Percentiles rank a stretch among this genome's conserved stretches.
phyloP scores from a whole-genome alignment of 2,888 invertebrate species.

The Rhyacophila evoluta region DNA sequence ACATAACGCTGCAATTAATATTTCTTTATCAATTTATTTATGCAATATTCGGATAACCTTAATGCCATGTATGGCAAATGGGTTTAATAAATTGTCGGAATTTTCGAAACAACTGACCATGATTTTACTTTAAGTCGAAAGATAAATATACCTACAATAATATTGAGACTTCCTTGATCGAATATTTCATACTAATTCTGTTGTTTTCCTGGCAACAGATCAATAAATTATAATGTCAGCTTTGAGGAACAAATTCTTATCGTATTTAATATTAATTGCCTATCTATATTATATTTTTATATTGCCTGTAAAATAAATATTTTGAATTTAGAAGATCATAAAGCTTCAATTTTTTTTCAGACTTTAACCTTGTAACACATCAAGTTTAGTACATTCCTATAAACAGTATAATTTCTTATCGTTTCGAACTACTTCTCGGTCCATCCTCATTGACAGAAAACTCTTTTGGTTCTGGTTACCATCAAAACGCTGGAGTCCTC shows the following conservation, averaged over 20 bases:
- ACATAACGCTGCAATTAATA: not conserved
- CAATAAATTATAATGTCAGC: not conserved
- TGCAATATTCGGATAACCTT: not conserved
- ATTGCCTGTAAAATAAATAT: too few species aligned
- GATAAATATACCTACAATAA: not conserved
- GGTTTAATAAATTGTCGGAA: not conserved
- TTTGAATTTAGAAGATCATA: too few species aligned
- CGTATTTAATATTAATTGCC: not conserved
- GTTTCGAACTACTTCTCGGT: too few species aligned
- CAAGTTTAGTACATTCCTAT: too few species aligned
- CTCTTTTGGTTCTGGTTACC: too few species aligned
- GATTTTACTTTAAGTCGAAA: not conserved
- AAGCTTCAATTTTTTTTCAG: too few species aligned
- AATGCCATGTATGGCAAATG: not conserved
- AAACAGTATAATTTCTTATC: too few species aligned
- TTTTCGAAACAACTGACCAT: not conserved
- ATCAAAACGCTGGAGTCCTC: too few species aligned
- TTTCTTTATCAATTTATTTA: not conserved
- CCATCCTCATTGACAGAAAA: too few species aligned
- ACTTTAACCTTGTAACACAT: too few species aligned
- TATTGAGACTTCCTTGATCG: constrained; percentile 2
- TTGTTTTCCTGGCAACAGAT: not conserved
- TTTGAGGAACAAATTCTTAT: not conserved
- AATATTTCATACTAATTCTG: not conserved
- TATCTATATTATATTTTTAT: not conserved